Conservation (phyloP, 1,140 invertebrate species). For the Melitaea cinxia region DNA sequence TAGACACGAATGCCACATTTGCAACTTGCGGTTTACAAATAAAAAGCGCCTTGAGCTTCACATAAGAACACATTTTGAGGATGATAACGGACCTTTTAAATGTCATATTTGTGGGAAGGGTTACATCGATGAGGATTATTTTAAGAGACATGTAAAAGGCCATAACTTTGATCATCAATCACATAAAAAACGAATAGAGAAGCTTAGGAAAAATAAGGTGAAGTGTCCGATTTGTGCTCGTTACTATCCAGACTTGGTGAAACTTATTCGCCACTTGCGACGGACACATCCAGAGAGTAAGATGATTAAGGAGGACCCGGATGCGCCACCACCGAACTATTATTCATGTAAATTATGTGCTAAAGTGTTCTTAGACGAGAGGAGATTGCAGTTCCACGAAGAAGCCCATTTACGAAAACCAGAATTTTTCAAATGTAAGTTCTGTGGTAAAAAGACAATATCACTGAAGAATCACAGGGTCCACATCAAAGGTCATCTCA, state of each 20-base stretch:
- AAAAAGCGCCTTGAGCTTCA: slow-evolving; percentile 68
- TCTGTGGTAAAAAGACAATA: slow-evolving; percentile 75
- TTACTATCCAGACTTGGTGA: slow-evolving; percentile 66
- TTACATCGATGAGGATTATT: slow-evolving; percentile 66
- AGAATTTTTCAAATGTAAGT: slow-evolving; percentile 75
- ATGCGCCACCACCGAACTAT: slow-evolving; percentile 60
- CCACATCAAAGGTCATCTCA: slow-evolving; percentile 73
- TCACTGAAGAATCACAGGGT: slow-evolving; percentile 68
- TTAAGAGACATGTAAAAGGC: slow-evolving; percentile 65
- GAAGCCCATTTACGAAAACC: slow-evolving; percentile 71
- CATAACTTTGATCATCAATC: slow-evolving; percentile 74
- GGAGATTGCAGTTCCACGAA: slow-evolving; percentile 64
- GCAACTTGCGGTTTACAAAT: slow-evolving; percentile 70
- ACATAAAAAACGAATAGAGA: slow-evolving; percentile 68
- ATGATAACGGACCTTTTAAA: slow-evolving; percentile 68
- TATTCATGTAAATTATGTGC: slow-evolving; percentile 74
- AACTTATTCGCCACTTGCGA: slow-evolving; percentile 70
- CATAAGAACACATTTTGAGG: slow-evolving; percentile 67
- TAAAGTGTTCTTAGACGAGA: slow-evolving; percentile 71
- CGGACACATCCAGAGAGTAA: slow-evolving; percentile 75
- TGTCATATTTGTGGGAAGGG: slow-evolving; percentile 74
- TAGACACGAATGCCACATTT: slow-evolving; percentile 68
- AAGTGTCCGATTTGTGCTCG: slow-evolving; percentile 75
- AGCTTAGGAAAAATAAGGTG: slow-evolving; percentile 68
- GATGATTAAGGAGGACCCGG: slow-evolving; percentile 78